Percentiles rank a stretch among this genome's conserved stretches.
Conservation (phyloP, 1,140 invertebrate genomes). For the Conus betulinus region DNA sequence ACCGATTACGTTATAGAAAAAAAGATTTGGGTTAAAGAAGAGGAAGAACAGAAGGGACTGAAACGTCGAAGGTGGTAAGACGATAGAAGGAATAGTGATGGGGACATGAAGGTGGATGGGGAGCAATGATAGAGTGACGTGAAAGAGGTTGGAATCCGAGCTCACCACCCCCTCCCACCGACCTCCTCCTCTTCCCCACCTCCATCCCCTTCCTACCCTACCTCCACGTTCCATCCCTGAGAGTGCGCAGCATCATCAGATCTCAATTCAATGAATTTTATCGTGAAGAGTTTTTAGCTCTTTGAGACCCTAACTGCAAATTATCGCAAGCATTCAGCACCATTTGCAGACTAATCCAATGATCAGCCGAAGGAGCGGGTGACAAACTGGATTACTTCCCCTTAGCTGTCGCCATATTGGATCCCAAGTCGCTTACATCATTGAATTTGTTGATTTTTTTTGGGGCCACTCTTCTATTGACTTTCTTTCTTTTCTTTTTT, state of each 20-base stretch:
- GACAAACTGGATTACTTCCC: constrained; percentile 26
- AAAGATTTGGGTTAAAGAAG: no score
- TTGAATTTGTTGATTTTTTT: constrained; percentile 23
- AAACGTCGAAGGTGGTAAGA: no score
- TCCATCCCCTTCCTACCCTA: no score
- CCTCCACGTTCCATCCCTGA: no score
- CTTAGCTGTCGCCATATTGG: constrained; percentile 26
- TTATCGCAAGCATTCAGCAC: constrained; percentile 19
- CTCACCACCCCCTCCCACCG: no score
- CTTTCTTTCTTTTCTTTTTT: not conserved
- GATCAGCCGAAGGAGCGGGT: constrained; percentile 1
- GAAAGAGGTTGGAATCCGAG: no score
- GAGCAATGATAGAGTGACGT: no score
- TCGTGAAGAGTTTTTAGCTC: not conserved
- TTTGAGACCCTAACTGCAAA: constrained; percentile 26
- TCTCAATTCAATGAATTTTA: constrained; percentile 17
- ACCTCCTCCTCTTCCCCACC: no score
- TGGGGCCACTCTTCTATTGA: not conserved
- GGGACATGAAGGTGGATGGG: no score
- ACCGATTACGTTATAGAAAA: no score
- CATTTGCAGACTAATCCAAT: constrained; percentile 28
- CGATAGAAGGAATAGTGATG: no score
- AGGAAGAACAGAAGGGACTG: no score
- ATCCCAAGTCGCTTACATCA: constrained; percentile 28
- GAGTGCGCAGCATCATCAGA: not conserved